Conservation (phyloP, 2,797 vertebrate species). For the Petrocephalus schoutedeni region DNA sequence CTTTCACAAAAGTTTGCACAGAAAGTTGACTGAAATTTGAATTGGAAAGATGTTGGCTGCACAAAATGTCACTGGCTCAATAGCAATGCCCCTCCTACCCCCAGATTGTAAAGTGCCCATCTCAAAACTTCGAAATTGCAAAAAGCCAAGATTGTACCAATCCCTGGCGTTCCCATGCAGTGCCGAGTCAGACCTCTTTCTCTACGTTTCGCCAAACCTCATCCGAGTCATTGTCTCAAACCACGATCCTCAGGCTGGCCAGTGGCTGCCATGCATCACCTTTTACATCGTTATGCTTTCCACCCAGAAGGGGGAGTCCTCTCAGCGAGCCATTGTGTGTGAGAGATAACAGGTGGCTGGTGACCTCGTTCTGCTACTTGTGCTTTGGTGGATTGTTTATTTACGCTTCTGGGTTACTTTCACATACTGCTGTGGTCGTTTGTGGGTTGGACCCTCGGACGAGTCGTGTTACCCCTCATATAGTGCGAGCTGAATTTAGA, state of each 20-base stretch:
- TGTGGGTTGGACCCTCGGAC: background rate
- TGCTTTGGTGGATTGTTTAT: background rate
- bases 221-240: background rate
- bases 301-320: background rate
- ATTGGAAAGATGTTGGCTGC: background rate
- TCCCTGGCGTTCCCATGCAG: background rate
- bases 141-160: background rate
- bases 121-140: background rate
- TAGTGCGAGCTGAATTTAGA: background rate
- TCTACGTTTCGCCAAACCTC: background rate
- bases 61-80: background rate
- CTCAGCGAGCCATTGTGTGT: background rate
- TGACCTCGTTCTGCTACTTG: background rate
- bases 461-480: background rate
- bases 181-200: background rate
- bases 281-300: background rate
- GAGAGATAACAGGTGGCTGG: background rate
- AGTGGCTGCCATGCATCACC: background rate
- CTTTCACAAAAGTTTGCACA: slow-evolving; percentile 17
- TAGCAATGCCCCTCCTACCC: background rate
- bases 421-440: slow-evolving; percentile 47
- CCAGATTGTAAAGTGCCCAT: background rate
- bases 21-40: slow-evolving; percentile 23
- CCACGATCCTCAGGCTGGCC: slow-evolving; percentile 17
- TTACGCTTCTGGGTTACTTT: slow-evolving; percentile 51